Percentiles rank a stretch among this genome's conserved stretches.
These are phyloP conservation scores for Ctenosaura bakeri DNA, from an alignment of 2,797 vertebrate genomes.

Conservation along the genomic window DNA sequence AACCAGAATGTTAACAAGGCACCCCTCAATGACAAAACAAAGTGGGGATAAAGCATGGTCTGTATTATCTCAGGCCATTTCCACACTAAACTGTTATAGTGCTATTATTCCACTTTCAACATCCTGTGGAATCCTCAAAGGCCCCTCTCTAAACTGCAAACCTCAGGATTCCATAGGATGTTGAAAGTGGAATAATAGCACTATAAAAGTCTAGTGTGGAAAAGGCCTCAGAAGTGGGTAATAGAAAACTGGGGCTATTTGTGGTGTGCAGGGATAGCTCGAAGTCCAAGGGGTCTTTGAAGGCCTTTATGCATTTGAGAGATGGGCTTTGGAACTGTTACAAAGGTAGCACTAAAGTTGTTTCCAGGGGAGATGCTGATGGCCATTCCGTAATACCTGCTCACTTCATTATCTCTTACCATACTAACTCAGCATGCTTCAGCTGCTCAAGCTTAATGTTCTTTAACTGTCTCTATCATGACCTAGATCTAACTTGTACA, in stretches of 20 bases:
- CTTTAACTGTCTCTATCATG: conserved; percentile 63
- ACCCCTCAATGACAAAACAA: too few relatives aligned
- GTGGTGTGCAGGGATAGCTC: background rate
- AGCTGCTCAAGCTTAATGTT: conserved; percentile 56
- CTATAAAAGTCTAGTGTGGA: too few relatives aligned
- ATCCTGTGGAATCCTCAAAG: too few relatives aligned
- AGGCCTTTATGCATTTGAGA: background rate
- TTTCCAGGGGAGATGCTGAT: conserved; percentile 70
- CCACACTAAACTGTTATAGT: too few relatives aligned
- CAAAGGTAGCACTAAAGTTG: conserved; percentile 17
- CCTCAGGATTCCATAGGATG: too few relatives aligned
- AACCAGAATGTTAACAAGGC: too few relatives aligned
- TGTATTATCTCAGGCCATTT: background rate
- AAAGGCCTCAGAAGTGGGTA: background rate
- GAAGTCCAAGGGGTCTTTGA: background rate
- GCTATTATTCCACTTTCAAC: too few relatives aligned
- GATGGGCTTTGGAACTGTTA: background rate
- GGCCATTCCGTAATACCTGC: conserved; percentile 60
- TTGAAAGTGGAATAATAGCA: too few relatives aligned
- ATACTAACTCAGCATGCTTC: conserved; percentile 52
- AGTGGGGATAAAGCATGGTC: background rate
- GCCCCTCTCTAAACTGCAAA: too few relatives aligned
- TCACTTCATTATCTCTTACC: conserved; percentile 63
- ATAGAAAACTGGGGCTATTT: background rate
- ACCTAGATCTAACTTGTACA: conserved; percentile 37